Evolutionary conservation across 1,140 invertebrate species (phyloP).

Genomic region (Sminthurides bifidus): DNA sequence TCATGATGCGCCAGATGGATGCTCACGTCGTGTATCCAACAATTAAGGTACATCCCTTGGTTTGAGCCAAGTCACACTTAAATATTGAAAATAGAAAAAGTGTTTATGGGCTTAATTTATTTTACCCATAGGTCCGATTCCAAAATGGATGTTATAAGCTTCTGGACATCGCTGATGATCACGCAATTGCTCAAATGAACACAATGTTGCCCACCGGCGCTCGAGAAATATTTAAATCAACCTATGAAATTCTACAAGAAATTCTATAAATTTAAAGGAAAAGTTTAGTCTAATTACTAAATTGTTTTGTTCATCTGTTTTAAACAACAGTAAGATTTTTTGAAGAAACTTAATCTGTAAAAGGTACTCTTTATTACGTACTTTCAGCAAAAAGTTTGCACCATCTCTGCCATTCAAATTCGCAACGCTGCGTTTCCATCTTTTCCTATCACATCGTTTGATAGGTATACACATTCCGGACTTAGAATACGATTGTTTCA

Average conservation of each 20-base stretch:
- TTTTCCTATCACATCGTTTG: too few species aligned
- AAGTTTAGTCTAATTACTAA: too few species aligned
- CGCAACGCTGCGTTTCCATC: too few species aligned
- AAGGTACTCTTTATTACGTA: too few species aligned
- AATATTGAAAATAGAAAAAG: neutral
- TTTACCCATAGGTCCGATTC: conserved; percentile 37
- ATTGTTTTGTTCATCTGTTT: too few species aligned
- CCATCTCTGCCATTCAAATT: too few species aligned
- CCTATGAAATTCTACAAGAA: conserved; percentile 38
- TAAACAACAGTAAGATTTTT: too few species aligned
- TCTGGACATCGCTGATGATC: conserved; percentile 39
- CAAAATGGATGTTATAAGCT: conserved; percentile 36
- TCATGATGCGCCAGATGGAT: conserved; percentile 39
- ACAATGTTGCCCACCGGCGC: conserved; percentile 36
- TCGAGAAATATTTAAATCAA: conserved; percentile 38
- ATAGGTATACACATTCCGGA: too few species aligned
- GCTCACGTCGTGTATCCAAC: conserved; percentile 35
- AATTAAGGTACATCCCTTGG: conserved; percentile 36
- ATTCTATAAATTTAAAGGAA: conserved; percentile 40
- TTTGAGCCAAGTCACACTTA: neutral
- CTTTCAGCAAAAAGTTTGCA: too few species aligned
- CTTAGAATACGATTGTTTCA: too few species aligned
- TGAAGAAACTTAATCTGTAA: too few species aligned
- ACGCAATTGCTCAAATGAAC: conserved; percentile 38
- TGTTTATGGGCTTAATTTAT: conserved; percentile 21